These are phyloP conservation scores for Sebastes iracundus DNA, from an alignment of 2,797 vertebrate species.

Conservation along the genomic window DNA sequence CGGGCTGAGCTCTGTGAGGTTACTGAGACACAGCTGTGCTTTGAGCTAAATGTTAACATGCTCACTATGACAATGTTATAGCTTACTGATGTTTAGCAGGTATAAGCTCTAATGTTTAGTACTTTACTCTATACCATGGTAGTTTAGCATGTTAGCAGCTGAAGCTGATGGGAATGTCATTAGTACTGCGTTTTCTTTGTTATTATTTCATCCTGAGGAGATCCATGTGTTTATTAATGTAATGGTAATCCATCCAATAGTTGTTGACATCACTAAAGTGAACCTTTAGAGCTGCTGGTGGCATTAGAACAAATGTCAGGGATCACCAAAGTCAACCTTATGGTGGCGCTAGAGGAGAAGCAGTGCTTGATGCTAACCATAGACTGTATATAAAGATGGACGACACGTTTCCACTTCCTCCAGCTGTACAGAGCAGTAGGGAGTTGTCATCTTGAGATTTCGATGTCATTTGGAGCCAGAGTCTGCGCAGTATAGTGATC, in stretches of 20 bases:
- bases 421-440: fast-evolving
- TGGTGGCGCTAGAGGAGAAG: background rate
- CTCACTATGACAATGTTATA: background rate
- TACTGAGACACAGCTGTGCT: background rate
- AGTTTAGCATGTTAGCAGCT: background rate
- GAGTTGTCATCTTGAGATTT: no score
- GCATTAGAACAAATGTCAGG: no score
- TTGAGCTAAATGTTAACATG: background rate
- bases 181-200: background rate
- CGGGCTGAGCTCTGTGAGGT: background rate
- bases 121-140: no score
- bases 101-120: no score
- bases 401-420: fast-evolving
- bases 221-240: background rate
- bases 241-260: no score
- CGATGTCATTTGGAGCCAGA: no score
- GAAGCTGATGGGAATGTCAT: background rate
- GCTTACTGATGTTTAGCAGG: no score
- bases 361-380: background rate
- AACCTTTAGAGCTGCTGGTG: no score
- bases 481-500: no score
- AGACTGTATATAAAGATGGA: no score
- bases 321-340: no score
- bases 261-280: no score
- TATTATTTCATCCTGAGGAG: background rate